phyloP scores from a whole-genome alignment of 2,888 invertebrate genomes.

The Scaptomyza polygonia region DNA sequence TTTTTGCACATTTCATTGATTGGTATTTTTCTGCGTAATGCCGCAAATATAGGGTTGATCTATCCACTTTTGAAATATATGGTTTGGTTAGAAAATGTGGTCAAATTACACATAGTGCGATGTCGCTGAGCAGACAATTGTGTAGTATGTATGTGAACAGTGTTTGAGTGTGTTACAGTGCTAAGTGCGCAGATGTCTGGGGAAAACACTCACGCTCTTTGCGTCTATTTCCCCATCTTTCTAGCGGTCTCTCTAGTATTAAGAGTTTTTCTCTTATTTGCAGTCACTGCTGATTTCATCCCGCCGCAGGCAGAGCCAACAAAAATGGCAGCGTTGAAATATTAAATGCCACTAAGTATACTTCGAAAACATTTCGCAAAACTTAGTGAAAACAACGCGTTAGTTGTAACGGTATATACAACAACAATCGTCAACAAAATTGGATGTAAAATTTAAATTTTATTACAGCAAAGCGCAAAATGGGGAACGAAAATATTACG shows the following conservation, averaged over 20 bases:
- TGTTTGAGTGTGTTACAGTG: slow-evolving; percentile 1
- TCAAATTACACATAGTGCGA: slow-evolving; percentile 19
- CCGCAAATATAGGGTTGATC: background rate
- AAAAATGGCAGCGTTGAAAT: slow-evolving; percentile 79
- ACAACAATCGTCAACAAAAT: slow-evolving; percentile 8
- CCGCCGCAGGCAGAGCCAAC: slow-evolving; percentile 25
- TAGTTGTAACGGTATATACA: slow-evolving; percentile 7
- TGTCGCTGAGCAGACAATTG: slow-evolving; percentile 58
- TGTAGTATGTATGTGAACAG: slow-evolving; percentile 10
- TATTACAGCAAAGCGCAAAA: slow-evolving; percentile 39
- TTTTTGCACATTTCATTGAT: no score
- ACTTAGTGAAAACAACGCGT: slow-evolving; percentile 16
- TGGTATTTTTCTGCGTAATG: background rate
- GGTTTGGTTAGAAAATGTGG: background rate
- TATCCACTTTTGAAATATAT: background rate
- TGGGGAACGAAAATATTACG: slow-evolving; percentile 51
- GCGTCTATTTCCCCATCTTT: slow-evolving; percentile 1
- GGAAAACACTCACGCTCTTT: slow-evolving; percentile 28
- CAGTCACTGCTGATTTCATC: slow-evolving; percentile 20
- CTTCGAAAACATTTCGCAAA: slow-evolving; percentile 67
- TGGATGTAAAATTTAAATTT: slow-evolving; percentile 55
- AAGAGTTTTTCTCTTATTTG: slow-evolving; percentile 17
- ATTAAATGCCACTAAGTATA: slow-evolving; percentile 79
- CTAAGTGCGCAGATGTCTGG: slow-evolving; percentile 63
- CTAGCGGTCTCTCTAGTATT: background rate